Conservation (phyloP, 2,797 vertebrate genomes). For the Linurgus olivaceus region DNA sequence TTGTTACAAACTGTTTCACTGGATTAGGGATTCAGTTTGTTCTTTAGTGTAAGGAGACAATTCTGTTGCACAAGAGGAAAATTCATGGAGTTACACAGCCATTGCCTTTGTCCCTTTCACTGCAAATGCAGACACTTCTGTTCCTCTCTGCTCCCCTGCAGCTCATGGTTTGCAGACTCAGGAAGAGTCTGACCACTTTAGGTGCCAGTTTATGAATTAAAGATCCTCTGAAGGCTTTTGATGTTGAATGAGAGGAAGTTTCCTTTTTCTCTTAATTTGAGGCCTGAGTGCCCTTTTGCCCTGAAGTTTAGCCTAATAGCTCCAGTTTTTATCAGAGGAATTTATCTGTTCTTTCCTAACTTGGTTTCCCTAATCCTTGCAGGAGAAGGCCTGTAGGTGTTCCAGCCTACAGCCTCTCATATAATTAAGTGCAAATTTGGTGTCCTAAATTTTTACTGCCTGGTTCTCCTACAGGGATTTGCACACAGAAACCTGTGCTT, state of each 20-base stretch:
- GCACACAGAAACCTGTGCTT: neutral
- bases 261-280: neutral
- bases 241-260: neutral
- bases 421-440: slow-evolving; percentile 46
- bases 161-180: neutral
- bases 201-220: neutral
- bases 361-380: neutral
- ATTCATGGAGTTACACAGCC: neutral
- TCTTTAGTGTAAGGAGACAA: neutral
- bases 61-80: neutral
- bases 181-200: neutral
- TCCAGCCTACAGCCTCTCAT: slow-evolving; percentile 32
- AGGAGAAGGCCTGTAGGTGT: slow-evolving; percentile 13
- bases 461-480: neutral
- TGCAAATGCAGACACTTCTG: neutral
- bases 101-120: neutral
- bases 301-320: neutral
- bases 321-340: slow-evolving; percentile 21
- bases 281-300: neutral
- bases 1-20: neutral
- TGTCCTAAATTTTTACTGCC: slow-evolving; percentile 26
- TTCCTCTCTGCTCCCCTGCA: neutral
- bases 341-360: slow-evolving; percentile 6
- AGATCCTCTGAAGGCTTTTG: slow-evolving; percentile 6
- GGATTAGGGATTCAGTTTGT: neutral